These are phyloP conservation scores for Stenurella melanura DNA, from an alignment of 2,888 invertebrate species.

Conservation along the genomic window DNA sequence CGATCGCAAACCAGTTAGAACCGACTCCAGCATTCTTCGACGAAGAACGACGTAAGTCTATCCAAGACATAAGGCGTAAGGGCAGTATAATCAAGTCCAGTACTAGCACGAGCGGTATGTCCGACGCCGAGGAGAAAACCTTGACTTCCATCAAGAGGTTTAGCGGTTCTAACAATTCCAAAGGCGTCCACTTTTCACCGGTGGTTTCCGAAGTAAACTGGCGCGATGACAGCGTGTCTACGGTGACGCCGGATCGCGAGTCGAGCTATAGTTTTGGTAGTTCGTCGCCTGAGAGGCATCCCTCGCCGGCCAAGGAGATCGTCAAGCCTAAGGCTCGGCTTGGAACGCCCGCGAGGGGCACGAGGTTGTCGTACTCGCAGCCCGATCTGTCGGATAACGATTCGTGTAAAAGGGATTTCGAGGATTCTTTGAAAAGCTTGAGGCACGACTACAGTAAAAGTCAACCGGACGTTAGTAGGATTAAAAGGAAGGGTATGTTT, in stretches of 20 bases:
- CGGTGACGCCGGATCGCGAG: conserved; percentile 66
- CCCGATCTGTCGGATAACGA: conserved; percentile 66
- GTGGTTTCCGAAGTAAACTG: conserved; percentile 88
- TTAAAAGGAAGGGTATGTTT: conserved; percentile 59
- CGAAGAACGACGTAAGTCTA: conserved; percentile 72
- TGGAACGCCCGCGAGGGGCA: conserved; percentile 45
- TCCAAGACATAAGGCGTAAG: conserved; percentile 78
- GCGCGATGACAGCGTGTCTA: conserved; percentile 77
- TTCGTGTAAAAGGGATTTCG: conserved; percentile 57
- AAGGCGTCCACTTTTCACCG: conserved; percentile 86
- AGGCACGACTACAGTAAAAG: conserved; percentile 61
- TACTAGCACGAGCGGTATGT: conserved; percentile 70
- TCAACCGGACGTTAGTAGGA: conserved; percentile 61
- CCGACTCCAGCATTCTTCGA: conserved; percentile 55
- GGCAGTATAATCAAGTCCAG: conserved; percentile 70
- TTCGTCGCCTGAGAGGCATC: conserved; percentile 65
- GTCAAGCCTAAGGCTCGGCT: conserved; percentile 57
- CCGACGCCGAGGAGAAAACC: conserved; percentile 68
- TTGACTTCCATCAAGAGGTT: conserved; percentile 65
- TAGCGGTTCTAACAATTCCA: conserved; percentile 61
- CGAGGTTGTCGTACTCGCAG: conserved; percentile 63
- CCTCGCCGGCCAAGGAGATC: conserved; percentile 54
- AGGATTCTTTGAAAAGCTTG: conserved; percentile 56
- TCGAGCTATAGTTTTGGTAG: conserved; percentile 68
- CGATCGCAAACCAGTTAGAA: conserved; percentile 62